Evolutionary conservation across 1,140 invertebrate genomes (phyloP).

Genomic region (Aphis gossypii): DNA sequence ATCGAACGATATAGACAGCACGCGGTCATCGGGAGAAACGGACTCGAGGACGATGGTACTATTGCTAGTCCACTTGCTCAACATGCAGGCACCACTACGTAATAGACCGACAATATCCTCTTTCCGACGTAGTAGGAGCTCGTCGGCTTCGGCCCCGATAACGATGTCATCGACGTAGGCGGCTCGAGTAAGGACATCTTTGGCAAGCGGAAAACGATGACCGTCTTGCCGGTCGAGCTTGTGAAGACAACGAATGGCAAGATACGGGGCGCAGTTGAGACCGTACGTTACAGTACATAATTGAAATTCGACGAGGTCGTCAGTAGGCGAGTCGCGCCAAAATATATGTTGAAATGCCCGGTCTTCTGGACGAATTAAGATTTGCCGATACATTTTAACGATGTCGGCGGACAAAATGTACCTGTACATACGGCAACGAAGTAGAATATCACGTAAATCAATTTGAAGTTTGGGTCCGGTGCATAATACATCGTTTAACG

Average conservation of each 20-base stretch:
- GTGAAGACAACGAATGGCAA: neutral
- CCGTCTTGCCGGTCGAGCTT: neutral
- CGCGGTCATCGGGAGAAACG: slow-evolving; percentile 5
- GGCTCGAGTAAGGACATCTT: neutral
- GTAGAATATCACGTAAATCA: neutral
- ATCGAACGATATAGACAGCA: neutral
- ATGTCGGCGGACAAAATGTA: neutral
- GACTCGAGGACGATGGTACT: neutral
- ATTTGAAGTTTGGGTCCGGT: neutral
- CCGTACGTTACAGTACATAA: neutral
- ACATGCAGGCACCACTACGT: neutral
- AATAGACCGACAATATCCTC: neutral
- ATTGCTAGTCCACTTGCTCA: slow-evolving; percentile 42
- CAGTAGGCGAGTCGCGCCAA: slow-evolving; percentile 61
- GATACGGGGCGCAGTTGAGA: neutral
- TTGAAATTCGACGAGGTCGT: neutral
- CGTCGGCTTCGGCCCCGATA: neutral
- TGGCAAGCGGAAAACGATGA: neutral
- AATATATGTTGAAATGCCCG: slow-evolving; percentile 63
- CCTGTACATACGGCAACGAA: neutral
- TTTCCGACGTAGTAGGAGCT: neutral
- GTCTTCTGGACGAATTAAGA: slow-evolving; percentile 59
- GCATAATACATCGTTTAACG: neutral
- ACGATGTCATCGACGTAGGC: neutral
- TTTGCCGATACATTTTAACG: slow-evolving; percentile 53